Conservation (phyloP, 2,113 vertebrate genomes). For the Australoheros scitulus region DNA sequence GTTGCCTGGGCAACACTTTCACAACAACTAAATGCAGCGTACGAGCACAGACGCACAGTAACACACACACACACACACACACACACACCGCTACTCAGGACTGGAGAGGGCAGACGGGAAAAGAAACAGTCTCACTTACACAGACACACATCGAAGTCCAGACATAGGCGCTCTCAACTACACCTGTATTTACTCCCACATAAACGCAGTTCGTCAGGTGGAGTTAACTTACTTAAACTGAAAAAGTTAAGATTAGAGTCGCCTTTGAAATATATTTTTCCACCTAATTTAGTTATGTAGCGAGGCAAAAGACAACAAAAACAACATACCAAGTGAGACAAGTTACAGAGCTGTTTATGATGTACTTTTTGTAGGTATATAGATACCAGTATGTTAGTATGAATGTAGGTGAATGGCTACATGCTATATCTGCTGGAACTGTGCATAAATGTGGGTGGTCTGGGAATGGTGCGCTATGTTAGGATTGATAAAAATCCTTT, state of each 20-base stretch:
- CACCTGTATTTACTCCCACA: not conserved
- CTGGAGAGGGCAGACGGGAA: not conserved
- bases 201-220: not conserved
- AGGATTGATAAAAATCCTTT: no score
- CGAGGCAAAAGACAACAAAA: not conserved
- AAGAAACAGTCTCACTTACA: not conserved
- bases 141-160: not conserved
- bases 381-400: not conserved
- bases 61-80: not conserved
- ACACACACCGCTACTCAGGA: slow-evolving; percentile 15
- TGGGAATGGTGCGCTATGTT: no score
- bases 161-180: not conserved
- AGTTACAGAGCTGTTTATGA: not conserved
- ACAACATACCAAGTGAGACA: rapidly evolving
- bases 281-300: not conserved
- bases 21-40: slow-evolving; percentile 22
- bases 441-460: not conserved
- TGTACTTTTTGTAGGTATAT: not conserved
- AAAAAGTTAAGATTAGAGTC: not conserved
- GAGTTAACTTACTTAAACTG: not conserved
- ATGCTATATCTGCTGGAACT: not conserved
- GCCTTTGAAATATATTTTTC: rapidly evolving
- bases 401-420: not conserved
- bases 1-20: slow-evolving; percentile 57
- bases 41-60: not conserved